Conservation (phyloP, 2,113 vertebrate species). For the Monopterus albus region DNA sequence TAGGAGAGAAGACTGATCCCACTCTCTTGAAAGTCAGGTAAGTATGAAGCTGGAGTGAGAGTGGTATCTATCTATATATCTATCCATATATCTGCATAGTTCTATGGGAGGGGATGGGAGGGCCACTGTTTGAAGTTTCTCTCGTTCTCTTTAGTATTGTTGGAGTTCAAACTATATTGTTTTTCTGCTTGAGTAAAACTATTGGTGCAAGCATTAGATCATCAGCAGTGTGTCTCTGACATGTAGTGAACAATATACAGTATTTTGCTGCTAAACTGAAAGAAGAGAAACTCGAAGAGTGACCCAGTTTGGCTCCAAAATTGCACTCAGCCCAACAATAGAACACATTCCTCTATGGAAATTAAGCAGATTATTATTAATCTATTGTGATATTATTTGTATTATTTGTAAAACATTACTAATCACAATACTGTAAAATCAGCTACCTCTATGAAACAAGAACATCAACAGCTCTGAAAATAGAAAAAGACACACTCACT, state of each 20-base stretch:
- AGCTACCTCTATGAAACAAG: constrained; percentile 69
- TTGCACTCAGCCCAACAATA: constrained; percentile 78
- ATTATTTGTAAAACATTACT: constrained; percentile 68
- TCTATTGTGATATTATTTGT: constrained; percentile 52
- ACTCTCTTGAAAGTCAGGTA: neutral
- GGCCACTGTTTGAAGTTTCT: constrained; percentile 47
- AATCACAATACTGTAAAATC: constrained; percentile 74
- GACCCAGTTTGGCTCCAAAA: constrained; percentile 65
- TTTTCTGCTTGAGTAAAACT: no score
- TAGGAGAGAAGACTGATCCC: neutral
- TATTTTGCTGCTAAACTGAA: constrained; percentile 48
- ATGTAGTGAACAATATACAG: constrained; percentile 27
- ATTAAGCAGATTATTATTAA: no score
- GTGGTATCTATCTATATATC: no score
- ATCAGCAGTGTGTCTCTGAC: constrained; percentile 36
- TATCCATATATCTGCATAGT: constrained; percentile 76
- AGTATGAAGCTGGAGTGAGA: neutral
- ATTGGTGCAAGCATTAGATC: neutral
- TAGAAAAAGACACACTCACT: constrained; percentile 78
- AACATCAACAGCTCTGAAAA: constrained; percentile 70
- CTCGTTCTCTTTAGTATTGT: constrained; percentile 15
- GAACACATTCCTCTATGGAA: constrained; percentile 51
- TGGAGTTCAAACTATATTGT: neutral
- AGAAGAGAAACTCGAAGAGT: constrained; percentile 54
- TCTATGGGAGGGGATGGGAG: constrained; percentile 65